phyloP scores from a whole-genome alignment of 2,797 vertebrate genomes.

The Girardinus metallicus region DNA sequence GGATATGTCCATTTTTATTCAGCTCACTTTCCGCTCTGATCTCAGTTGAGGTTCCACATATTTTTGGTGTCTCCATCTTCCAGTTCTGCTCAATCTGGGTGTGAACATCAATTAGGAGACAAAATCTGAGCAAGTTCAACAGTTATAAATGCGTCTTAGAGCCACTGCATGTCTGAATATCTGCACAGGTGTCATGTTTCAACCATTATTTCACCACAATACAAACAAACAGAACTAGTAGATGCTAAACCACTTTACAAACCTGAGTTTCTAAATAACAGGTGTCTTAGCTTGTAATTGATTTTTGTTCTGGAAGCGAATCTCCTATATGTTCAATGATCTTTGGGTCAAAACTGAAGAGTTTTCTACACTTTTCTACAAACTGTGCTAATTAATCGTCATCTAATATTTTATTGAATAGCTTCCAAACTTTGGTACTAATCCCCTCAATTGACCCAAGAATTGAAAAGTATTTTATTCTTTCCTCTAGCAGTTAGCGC shows the following conservation, averaged over 20 bases:
- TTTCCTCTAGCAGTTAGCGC: too few relatives aligned
- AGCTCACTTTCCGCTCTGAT: not conserved
- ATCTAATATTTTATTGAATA: too few relatives aligned
- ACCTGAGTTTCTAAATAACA: not conserved
- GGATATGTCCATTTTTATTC: not conserved
- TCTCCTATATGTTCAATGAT: not conserved
- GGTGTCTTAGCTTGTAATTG: not conserved
- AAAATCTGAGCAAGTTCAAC: not conserved
- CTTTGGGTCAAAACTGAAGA: not conserved
- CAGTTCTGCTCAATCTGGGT: not conserved
- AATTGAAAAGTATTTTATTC: too few relatives aligned
- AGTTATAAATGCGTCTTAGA: not conserved
- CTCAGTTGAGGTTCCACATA: not conserved
- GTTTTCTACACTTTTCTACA: not conserved
- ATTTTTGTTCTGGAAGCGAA: not conserved
- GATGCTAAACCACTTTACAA: not conserved
- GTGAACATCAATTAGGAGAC: not conserved
- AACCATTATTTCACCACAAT: not conserved
- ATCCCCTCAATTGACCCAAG: too few relatives aligned
- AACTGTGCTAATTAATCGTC: too few relatives aligned
- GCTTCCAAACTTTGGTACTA: too few relatives aligned
- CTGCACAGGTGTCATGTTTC: not conserved
- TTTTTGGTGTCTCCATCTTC: not conserved
- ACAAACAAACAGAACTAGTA: not conserved
- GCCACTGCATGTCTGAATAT: not conserved